Conservation (phyloP, 2,888 invertebrate genomes). For the Nomada lathburiana region DNA sequence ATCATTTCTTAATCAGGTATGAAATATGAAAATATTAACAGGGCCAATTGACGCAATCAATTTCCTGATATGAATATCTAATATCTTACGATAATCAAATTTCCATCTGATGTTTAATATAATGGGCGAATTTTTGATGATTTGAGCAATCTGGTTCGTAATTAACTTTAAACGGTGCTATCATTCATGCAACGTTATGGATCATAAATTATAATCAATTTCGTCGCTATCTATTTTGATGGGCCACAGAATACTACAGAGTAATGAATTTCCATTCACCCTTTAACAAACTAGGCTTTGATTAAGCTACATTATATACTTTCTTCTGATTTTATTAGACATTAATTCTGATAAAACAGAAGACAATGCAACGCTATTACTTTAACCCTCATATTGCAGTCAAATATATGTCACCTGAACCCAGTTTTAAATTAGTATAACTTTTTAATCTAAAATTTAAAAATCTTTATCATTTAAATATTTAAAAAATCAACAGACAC, state of each 20-base stretch:
- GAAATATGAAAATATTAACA: neutral
- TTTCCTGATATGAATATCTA: neutral
- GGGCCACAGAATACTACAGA: neutral
- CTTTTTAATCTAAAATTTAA: too few species aligned
- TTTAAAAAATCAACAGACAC: too few species aligned
- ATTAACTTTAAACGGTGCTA: neutral
- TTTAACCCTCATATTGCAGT: too few species aligned
- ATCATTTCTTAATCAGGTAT: neutral
- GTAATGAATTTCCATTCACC: neutral
- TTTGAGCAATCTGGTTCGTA: neutral
- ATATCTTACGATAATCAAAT: neutral
- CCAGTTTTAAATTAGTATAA: too few species aligned
- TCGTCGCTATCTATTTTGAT: neutral
- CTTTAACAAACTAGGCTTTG: neutral
- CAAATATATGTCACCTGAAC: too few species aligned
- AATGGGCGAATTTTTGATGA: neutral
- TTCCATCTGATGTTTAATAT: neutral
- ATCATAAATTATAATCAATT: slow-evolving; percentile 4
- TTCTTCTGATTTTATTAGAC: too few species aligned
- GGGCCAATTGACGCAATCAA: neutral
- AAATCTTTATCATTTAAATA: too few species aligned
- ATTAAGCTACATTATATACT: neutral
- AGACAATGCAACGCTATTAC: too few species aligned
- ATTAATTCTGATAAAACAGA: too few species aligned
- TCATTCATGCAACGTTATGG: neutral